These are phyloP conservation scores for Hyperoplus immaculatus DNA, from an alignment of 2,797 vertebrate genomes.

Conservation along the genomic window DNA sequence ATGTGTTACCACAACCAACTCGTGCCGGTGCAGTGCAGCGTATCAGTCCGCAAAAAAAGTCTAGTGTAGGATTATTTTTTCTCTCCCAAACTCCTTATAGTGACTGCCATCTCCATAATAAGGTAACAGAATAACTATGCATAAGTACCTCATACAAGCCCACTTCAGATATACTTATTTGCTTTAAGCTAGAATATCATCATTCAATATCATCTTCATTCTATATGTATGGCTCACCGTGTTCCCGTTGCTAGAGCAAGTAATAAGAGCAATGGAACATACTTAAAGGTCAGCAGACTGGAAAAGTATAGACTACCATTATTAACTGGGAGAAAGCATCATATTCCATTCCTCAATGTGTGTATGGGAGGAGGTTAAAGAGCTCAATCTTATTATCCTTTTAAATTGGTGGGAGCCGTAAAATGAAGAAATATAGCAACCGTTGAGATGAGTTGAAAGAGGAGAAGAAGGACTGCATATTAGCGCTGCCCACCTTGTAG, in stretches of 20 bases:
- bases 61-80: too few species aligned
- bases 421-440: constrained; percentile 13
- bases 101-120: too few species aligned
- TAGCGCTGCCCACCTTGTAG: constrained; percentile 31
- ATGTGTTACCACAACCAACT: too few species aligned
- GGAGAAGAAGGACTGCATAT: constrained; percentile 27
- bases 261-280: constrained; percentile 14
- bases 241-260: not conserved
- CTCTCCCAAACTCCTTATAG: too few species aligned
- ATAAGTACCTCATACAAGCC: too few species aligned
- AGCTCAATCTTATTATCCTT: constrained; percentile 24
- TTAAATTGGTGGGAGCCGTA: constrained; percentile 2
- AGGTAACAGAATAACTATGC: too few species aligned
- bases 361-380: constrained; percentile 4
- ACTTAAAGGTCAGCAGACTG: constrained; percentile 19
- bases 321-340: not conserved
- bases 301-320: constrained; percentile 5
- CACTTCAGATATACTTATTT: too few species aligned
- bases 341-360: not conserved
- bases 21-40: too few species aligned
- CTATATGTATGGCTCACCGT: not conserved
- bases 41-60: too few species aligned
- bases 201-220: not conserved
- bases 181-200: constrained; percentile 14
- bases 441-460: constrained; percentile 15